These are phyloP conservation scores for Cottoperca gobio DNA, from an alignment of 2,797 vertebrate species.

Conservation along the genomic window DNA sequence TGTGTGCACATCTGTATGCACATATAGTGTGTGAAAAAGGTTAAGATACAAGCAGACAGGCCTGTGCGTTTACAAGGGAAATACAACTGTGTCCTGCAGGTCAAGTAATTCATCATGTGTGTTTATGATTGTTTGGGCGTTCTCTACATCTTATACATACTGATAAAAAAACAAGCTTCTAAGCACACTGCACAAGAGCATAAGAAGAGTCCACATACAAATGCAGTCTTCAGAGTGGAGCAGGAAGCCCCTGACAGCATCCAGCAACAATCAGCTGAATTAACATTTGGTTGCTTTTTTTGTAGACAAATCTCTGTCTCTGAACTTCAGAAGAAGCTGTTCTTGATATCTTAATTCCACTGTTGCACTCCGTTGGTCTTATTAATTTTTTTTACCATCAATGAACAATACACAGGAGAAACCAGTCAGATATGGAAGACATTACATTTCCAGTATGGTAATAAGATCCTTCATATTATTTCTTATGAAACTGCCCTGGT, in stretches of 20 bases:
- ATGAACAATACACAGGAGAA: slow-evolving; percentile 32
- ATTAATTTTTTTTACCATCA: neutral
- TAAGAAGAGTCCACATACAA: slow-evolving; percentile 20
- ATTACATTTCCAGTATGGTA: slow-evolving; percentile 17
- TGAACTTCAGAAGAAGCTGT: slow-evolving; percentile 28
- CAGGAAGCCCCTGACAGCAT: slow-evolving; percentile 23
- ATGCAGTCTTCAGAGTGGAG: slow-evolving; percentile 16
- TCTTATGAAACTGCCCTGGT: slow-evolving; percentile 7
- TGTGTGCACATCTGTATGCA: neutral
- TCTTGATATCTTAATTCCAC: slow-evolving; percentile 48
- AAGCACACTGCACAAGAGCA: slow-evolving; percentile 10
- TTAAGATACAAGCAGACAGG: neutral
- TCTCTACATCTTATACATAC: neutral
- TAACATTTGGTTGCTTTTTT: slow-evolving; percentile 39
- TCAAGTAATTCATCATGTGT: slow-evolving; percentile 21
- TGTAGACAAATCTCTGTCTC: slow-evolving; percentile 14
- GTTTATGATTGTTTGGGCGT: neutral
- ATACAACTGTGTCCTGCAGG: slow-evolving; percentile 1
- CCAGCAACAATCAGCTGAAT: slow-evolving; percentile 38
- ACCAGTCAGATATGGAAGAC: slow-evolving; percentile 11
- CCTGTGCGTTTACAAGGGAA: neutral
- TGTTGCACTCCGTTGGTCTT: neutral
- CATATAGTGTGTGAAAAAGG: neutral
- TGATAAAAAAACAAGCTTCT: slow-evolving; percentile 6
- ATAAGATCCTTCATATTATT: slow-evolving; percentile 15